Evolutionary conservation across 2,888 invertebrate genomes (phyloP).

Genomic region (Ochropleura leucogaster): DNA sequence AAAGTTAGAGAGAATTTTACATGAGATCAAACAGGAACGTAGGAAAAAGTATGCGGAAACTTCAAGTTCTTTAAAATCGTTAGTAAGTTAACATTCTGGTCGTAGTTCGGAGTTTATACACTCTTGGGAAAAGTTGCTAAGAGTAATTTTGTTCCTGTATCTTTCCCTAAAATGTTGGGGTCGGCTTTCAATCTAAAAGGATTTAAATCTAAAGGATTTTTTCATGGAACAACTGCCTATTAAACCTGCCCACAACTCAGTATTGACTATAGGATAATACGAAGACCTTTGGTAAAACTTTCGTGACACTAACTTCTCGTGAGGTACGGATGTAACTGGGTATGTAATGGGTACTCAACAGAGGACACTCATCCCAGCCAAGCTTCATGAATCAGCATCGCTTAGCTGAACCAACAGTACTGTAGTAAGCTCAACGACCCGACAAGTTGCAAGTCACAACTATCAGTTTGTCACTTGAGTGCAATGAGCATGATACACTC

Average conservation of each 20-base stretch:
- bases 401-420: conserved; percentile 34
- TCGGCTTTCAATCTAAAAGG: too few species aligned
- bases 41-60: conserved; percentile 20
- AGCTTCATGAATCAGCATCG: conserved; percentile 30
- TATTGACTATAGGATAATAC: too few species aligned
- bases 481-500: conserved; percentile 38
- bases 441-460: conserved; percentile 5
- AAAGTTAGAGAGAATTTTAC: conserved; percentile 54
- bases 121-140: conserved; percentile 1
- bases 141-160: not conserved
- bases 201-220: too few species aligned
- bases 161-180: not conserved
- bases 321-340: too few species aligned
- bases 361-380: not conserved
- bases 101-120: conserved; percentile 8
- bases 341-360: not conserved
- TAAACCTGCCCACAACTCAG: too few species aligned
- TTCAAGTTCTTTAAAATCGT: conserved; percentile 41
- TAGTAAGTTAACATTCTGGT: conserved; percentile 21
- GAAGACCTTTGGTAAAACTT: too few species aligned
- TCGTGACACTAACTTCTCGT: too few species aligned
- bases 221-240: too few species aligned
- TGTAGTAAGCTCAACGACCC: conserved; percentile 54
- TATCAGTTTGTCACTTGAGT: conserved; percentile 56
- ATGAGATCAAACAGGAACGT: conserved; percentile 42